These are phyloP conservation scores for Dicyrtomina minuta DNA, from an alignment of 2,888 invertebrate species.

Conservation along the genomic window DNA sequence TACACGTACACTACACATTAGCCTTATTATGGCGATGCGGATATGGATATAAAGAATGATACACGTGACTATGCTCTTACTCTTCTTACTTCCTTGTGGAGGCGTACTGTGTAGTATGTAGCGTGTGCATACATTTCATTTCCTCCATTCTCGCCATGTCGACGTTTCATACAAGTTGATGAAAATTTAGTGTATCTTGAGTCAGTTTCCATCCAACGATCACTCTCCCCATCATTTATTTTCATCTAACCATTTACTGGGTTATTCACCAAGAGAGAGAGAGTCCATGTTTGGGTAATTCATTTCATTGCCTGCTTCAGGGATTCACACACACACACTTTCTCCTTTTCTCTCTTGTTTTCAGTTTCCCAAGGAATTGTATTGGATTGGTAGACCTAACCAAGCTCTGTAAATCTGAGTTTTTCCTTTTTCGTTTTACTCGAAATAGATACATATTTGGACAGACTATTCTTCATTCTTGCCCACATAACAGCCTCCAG, in stretches of 20 bases:
- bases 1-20: background rate
- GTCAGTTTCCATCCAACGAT: constrained; percentile 10
- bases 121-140: too few species aligned
- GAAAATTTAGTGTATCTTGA: constrained; percentile 10
- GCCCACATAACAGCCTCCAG: too few species aligned
- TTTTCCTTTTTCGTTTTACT: too few species aligned
- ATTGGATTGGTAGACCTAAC: too few species aligned
- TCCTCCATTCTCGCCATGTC: background rate
- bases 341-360: background rate
- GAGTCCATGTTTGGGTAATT: background rate
- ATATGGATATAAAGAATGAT: background rate
- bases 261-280: background rate
- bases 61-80: background rate
- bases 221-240: constrained; percentile 6
- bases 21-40: background rate
- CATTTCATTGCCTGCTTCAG: background rate
- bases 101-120: too few species aligned
- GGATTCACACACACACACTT: background rate
- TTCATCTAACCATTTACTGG: background rate
- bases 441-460: too few species aligned
- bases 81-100: too few species aligned
- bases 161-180: background rate
- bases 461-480: too few species aligned
- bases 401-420: too few species aligned
- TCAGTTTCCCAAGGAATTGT: background rate